phyloP scores from a whole-genome alignment of 2,797 vertebrate genomes.

The Furcifer pardalis region DNA sequence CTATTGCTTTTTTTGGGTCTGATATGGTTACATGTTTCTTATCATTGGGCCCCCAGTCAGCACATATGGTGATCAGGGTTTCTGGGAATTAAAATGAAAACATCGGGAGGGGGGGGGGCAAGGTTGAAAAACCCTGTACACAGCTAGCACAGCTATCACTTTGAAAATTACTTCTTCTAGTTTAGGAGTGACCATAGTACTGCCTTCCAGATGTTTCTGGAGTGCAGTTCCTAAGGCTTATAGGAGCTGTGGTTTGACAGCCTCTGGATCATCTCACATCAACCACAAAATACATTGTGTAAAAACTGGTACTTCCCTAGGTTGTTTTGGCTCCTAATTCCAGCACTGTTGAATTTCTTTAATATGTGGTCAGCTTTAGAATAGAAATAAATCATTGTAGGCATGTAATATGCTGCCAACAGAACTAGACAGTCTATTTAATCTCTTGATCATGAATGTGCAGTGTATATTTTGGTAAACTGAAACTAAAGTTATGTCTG shows the following conservation, averaged over 20 bases:
- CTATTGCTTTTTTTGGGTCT: no score
- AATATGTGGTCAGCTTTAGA: conserved; percentile 35
- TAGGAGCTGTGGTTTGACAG: background rate
- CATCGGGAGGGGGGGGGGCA: no score
- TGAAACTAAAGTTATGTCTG: conserved; percentile 9
- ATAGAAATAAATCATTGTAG: conserved; percentile 43
- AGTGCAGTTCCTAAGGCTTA: background rate
- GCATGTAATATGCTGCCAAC: conserved; percentile 64
- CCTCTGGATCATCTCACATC: background rate
- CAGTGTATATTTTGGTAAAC: conserved; percentile 50
- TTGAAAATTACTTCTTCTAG: no score
- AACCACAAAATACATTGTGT: background rate
- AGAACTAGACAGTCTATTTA: conserved; percentile 66
- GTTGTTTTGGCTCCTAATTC: background rate
- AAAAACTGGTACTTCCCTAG: background rate
- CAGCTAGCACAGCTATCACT: no score
- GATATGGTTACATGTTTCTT: no score
- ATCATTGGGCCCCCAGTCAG: no score
- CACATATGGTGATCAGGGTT: no score
- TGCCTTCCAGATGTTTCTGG: no score
- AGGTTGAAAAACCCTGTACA: no score
- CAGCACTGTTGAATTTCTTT: conserved; percentile 1
- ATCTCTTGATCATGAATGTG: conserved; percentile 62
- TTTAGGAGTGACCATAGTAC: no score
- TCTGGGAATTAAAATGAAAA: no score